phyloP scores from a whole-genome alignment of 2,888 invertebrate species.

The Heteromurus nitidus region DNA sequence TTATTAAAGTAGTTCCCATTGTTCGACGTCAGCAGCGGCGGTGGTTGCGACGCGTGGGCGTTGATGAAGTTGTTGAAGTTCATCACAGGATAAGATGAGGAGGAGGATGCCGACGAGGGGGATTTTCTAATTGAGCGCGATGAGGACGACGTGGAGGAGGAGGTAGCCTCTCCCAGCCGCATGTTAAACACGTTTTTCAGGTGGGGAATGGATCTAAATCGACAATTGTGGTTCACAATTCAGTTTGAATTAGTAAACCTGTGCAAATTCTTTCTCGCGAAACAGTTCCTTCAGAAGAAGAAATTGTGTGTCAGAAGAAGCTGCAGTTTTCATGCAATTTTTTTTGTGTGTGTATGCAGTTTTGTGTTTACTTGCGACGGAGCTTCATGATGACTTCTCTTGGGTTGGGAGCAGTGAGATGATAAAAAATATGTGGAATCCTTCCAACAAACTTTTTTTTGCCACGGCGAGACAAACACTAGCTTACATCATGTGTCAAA shows the following conservation, averaged over 20 bases:
- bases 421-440: slow-evolving; percentile 31
- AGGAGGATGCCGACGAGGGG: slow-evolving; percentile 38
- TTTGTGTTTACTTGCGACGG: slow-evolving; percentile 47
- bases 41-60: slow-evolving; percentile 45
- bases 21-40: slow-evolving; percentile 38
- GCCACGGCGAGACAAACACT: neutral
- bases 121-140: slow-evolving; percentile 34
- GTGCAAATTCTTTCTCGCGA: neutral
- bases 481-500: slow-evolving; percentile 41
- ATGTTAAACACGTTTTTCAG: slow-evolving; percentile 51
- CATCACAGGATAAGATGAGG: slow-evolving; percentile 63
- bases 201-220: slow-evolving; percentile 46
- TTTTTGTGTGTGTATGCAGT: neutral
- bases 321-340: neutral
- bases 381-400: slow-evolving; percentile 44
- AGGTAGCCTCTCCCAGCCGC: slow-evolving; percentile 33
- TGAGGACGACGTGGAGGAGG: slow-evolving; percentile 10
- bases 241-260: neutral
- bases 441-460: slow-evolving; percentile 39
- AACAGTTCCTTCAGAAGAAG: slow-evolving; percentile 11
- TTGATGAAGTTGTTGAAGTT: slow-evolving; percentile 70
- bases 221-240: neutral
- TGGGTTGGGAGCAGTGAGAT: neutral
- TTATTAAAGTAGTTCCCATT: slow-evolving; percentile 68
- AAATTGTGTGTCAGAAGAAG: neutral